These are phyloP conservation scores for Tortricodes alternella DNA, from an alignment of 2,888 invertebrate species.

Conservation along the genomic window DNA sequence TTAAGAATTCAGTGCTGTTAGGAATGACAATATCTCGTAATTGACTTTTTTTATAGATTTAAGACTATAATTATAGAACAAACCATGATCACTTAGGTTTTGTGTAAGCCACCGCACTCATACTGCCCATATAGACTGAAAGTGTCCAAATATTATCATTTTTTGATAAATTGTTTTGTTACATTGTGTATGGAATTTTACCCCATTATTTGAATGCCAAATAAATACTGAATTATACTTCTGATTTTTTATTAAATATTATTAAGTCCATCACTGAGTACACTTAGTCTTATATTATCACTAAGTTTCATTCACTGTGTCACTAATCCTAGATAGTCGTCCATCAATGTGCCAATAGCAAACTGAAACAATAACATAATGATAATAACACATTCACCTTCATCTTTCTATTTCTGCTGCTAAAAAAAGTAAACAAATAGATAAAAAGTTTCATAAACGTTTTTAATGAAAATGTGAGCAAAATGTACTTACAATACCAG, in stretches of 20 bases:
- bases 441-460: too few relatives aligned
- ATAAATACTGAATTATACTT: constrained; percentile 65
- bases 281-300: constrained; percentile 16
- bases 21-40: constrained; percentile 30
- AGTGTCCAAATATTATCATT: constrained; percentile 76
- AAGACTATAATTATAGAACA: constrained; percentile 22
- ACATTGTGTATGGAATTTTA: constrained; percentile 73
- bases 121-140: constrained; percentile 80
- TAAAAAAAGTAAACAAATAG: too few relatives aligned
- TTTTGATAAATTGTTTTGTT: constrained; percentile 75
- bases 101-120: constrained; percentile 34
- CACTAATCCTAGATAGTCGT: constrained; percentile 96
- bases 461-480: too few relatives aligned
- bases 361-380: constrained; percentile 86
- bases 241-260: constrained; percentile 47
- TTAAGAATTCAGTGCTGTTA: constrained; percentile 26
- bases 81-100: constrained; percentile 19
- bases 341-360: constrained; percentile 99
- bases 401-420: too few relatives aligned
- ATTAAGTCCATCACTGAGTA: constrained; percentile 20
- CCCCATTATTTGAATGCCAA: constrained; percentile 80
- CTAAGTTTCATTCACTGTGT: constrained; percentile 58
- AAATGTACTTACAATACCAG: constrained; percentile 96
- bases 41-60: constrained; percentile 29
- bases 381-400: background rate